Percentiles rank a stretch among this genome's conserved stretches.
Conservation (phyloP, 2,888 invertebrate genomes). For the Sinelater perroti region DNA sequence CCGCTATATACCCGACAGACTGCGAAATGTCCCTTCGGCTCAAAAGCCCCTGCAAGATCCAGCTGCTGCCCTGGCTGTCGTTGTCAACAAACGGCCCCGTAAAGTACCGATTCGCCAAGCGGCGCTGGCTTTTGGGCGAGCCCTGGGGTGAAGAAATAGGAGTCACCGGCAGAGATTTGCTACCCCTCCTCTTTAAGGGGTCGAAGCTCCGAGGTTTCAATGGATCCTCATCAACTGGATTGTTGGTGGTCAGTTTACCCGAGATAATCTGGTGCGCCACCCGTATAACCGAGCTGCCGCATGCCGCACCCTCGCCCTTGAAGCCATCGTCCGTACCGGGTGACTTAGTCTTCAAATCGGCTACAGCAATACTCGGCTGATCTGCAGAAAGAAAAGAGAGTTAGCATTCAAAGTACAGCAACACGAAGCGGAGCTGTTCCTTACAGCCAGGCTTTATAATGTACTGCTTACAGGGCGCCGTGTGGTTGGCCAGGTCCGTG, state of each 20-base stretch:
- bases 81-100: slow-evolving; percentile 62
- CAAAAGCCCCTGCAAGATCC: slow-evolving; percentile 73
- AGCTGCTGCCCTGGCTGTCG: slow-evolving; percentile 63
- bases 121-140: slow-evolving; percentile 67
- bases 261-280: slow-evolving; percentile 70
- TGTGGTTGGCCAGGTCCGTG: slow-evolving; percentile 71
- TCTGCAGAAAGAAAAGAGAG: no score
- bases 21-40: slow-evolving; percentile 69
- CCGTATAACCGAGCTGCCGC: slow-evolving; percentile 70
- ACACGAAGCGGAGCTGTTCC: no score
- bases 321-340: slow-evolving; percentile 77
- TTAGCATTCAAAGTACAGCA: no score
- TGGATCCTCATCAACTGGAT: slow-evolving; percentile 48
- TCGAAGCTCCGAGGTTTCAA: slow-evolving; percentile 55
- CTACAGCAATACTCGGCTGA: slow-evolving; percentile 6
- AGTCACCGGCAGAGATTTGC: slow-evolving; percentile 75
- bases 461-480: slow-evolving; percentile 73
- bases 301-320: slow-evolving; percentile 73
- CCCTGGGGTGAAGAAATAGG: slow-evolving; percentile 70
- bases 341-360: slow-evolving; percentile 61
- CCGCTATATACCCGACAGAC: slow-evolving; percentile 66
- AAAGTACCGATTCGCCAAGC: slow-evolving; percentile 67
- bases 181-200: slow-evolving; percentile 67
- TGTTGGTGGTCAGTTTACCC: slow-evolving; percentile 49
- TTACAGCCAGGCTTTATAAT: slow-evolving; percentile 55